Conservation (phyloP, 1,140 invertebrate species). For the Drosophila erecta region DNA sequence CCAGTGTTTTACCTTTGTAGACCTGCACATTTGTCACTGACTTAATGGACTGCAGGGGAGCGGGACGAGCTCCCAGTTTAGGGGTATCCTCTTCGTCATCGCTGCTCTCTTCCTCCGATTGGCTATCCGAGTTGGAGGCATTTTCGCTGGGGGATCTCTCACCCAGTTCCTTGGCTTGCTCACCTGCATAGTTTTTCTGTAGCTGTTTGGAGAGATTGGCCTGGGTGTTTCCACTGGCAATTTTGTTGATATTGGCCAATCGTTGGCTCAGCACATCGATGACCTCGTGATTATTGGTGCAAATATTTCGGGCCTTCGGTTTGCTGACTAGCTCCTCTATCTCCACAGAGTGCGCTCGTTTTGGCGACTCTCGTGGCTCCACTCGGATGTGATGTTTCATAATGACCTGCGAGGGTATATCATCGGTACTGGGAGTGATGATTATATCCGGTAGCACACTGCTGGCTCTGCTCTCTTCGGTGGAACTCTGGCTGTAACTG, state of each 20-base stretch:
- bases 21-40: slow-evolving; percentile 86
- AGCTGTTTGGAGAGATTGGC: slow-evolving; percentile 66
- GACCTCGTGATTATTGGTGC: slow-evolving; percentile 67
- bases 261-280: slow-evolving; percentile 72
- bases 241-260: slow-evolving; percentile 68
- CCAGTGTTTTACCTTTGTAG: slow-evolving; percentile 61
- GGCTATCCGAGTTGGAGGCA: slow-evolving; percentile 52
- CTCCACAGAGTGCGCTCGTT: slow-evolving; percentile 70
- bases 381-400: slow-evolving; percentile 77
- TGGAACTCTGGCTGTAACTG: slow-evolving; percentile 72
- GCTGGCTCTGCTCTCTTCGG: slow-evolving; percentile 68
- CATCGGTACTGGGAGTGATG: slow-evolving; percentile 79
- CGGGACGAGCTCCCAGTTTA: slow-evolving; percentile 47
- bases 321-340: slow-evolving; percentile 66
- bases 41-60: slow-evolving; percentile 84
- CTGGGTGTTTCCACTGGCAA: slow-evolving; percentile 61
- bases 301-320: slow-evolving; percentile 56
- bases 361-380: slow-evolving; percentile 60
- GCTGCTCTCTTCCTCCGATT: slow-evolving; percentile 49
- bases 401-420: slow-evolving; percentile 75
- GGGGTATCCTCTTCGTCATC: slow-evolving; percentile 70
- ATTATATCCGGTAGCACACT: slow-evolving; percentile 79
- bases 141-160: slow-evolving; percentile 74
- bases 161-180: slow-evolving; percentile 77
- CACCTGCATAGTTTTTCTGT: slow-evolving; percentile 77